Base-by-base conservation (phyloP, 1,140 invertebrate genomes). In the Orchestia grillus region DNA sequence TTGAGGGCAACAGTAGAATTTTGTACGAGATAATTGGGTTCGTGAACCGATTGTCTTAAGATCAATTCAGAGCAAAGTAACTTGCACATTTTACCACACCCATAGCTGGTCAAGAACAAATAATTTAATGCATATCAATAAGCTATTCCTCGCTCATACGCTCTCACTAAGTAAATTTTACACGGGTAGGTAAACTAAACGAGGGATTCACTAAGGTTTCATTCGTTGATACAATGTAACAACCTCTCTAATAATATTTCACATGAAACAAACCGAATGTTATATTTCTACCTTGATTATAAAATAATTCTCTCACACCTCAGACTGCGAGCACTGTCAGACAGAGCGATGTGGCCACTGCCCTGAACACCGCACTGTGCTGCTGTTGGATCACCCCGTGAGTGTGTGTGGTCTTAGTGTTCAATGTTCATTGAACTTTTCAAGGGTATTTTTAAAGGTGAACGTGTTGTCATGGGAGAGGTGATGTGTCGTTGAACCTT, bases 241-340 rank as follows among this genome's bases (percentile, higher is more conserved):
- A n/a, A n/a, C 36, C 1, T 23, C 62, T 23, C 28, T 8, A 36
- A 77, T 77, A 23, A 77, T 3, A 23, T 36, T 36, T 15, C 28
- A 77, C 62, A 77, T 77, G 11, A 28, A n/a, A n/a, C 62, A 53
- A 53, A 53, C 47, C 47, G n/a, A n/a, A n/a, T n/a, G n/a, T n/a
- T n/a, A n/a, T n/a, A n/a, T n/a, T n/a, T n/a, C n/a, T 53, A 19
- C 19, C 6, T 53, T 8, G 19, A 6, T 77, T 36, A 77, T 1
- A 77, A 77, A 77, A 36, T 1, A 23, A 3, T 15, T 77, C 36
- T 77, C 62, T 36, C 4, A 44, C 43, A 41, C 41, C 40, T 44
- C 92, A 94, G 92, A 94, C 44, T 94, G 92, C 36, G 92, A 94
- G n/a, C 92, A 94, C 92, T 94, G 92, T 47, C 44, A 47, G 43